A percentile compares a stretch with the other conserved stretches of the same genome.
Conservation (phyloP, 2,888 invertebrate species). For the Diplazon laetatorius region DNA sequence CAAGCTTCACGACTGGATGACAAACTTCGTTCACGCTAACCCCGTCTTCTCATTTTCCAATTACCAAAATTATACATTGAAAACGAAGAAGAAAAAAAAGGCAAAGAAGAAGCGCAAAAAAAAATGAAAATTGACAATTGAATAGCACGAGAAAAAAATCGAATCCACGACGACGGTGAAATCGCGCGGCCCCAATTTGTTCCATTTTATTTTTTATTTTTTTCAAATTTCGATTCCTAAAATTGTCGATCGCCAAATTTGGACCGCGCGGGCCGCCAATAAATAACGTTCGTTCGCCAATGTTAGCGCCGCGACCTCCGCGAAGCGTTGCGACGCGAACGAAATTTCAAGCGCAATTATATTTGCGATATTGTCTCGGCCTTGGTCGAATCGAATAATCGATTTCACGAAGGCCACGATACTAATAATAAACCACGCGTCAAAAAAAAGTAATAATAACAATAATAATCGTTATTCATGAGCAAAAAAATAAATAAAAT, state of each 20-base stretch:
- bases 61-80: neutral
- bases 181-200: neutral
- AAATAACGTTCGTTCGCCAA: slow-evolving; percentile 14
- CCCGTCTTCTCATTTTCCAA: neutral
- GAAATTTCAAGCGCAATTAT: slow-evolving; percentile 49
- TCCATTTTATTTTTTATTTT: neutral
- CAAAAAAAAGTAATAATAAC: too few species aligned
- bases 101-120: too few species aligned
- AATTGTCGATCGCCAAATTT: slow-evolving; percentile 4
- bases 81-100: neutral
- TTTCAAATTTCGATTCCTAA: too few species aligned
- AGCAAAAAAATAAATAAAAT: neutral
- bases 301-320: slow-evolving; percentile 26
- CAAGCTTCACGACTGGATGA: slow-evolving; percentile 3
- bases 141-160: neutral
- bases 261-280: neutral
- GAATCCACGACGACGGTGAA: neutral
- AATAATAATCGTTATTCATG: neutral
- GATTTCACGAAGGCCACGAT: slow-evolving; percentile 10
- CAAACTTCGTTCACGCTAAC: neutral
- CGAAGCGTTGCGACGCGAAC: slow-evolving; percentile 27
- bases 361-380: slow-evolving; percentile 27
- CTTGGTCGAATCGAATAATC: slow-evolving; percentile 28
- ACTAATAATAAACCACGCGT: neutral
- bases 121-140: neutral